Base-by-base conservation (phyloP, 30 jellyfish, hydroid and myxozoan genomes). In the Sanderia malayensis region DNA sequence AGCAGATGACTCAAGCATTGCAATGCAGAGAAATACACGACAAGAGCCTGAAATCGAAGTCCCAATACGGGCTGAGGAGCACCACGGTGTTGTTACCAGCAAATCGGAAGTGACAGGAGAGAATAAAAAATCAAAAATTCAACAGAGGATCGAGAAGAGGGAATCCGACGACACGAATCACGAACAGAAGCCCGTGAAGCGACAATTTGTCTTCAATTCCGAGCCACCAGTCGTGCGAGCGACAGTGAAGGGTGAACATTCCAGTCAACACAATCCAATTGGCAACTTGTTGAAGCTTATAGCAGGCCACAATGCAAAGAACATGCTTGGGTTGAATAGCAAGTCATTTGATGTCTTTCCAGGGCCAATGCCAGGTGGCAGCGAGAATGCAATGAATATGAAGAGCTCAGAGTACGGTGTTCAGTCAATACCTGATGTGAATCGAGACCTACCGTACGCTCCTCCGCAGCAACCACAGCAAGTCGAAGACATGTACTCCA, bases 291-390 rank as follows among this genome's bases (percentile, higher is more conserved):
- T 92, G 7, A 85, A 88, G 53, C 65, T 80, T 67, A 96, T 94
- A 2, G 95, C 95, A 18, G 99, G 99, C 22, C 83, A 58, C 20
- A 71, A 74, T 47, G 88, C 99, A 0, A 95, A 92, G 79, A 79
- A 76, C 24, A 93, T 93, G 19, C 61, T 93, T 13, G 96, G 99
- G 28, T 91, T 93, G 61, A 93, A 86, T 44, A 93, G 99, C 67
- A 93, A 86, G 70, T 78, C 96, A 25, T 93, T 93, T 44, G 99
- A 93, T 59, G 95, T 93, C 31, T 93, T 86, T 60, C 99, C 99
- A 21, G 99, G 99, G 8, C 99, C 96, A 0, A 58, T 93, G 13
- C 99, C 99, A 21, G 95, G 80, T 20, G 93, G 82, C 46, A 75
- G 49, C 20, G 94, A 82, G 44, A 26, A 30, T 24, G 66, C 46